A percentile compares a stretch with the other conserved stretches of the same genome.
phyloP scores from a whole-genome alignment of 2,888 invertebrate species.

The Xylophagus ater region DNA sequence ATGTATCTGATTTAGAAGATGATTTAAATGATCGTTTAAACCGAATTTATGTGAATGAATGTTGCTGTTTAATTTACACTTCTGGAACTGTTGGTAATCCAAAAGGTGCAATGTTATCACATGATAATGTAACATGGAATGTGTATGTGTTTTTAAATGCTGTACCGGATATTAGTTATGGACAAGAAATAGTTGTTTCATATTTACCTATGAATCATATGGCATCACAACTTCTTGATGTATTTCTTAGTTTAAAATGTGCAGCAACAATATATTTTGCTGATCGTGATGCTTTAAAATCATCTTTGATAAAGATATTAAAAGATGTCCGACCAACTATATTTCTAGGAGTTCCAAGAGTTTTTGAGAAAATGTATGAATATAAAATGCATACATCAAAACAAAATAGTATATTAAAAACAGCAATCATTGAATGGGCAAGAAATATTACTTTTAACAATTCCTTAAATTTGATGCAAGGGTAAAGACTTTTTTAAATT shows the following conservation, averaged over 20 bases:
- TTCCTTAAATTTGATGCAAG: too few species aligned
- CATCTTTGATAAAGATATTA: conserved; percentile 61
- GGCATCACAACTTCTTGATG: conserved; percentile 69
- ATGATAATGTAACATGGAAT: conserved; percentile 71
- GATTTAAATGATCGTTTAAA: conserved; percentile 52
- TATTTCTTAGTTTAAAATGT: conserved; percentile 50
- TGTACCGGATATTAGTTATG: conserved; percentile 42
- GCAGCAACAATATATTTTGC: conserved; percentile 68
- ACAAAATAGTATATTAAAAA: too few species aligned
- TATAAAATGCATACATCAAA: too few species aligned
- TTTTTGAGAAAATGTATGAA: too few species aligned
- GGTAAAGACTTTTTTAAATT: too few species aligned
- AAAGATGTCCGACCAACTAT: conserved; percentile 65
- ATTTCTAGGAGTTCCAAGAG: too few species aligned
- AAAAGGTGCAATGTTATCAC: conserved; percentile 86
- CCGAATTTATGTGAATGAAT: conserved; percentile 63
- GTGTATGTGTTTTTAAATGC: conserved; percentile 43
- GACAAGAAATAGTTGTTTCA: conserved; percentile 54
- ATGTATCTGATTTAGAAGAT: conserved; percentile 49
- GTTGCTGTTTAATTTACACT: conserved; percentile 74
- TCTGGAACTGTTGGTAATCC: conserved; percentile 81
- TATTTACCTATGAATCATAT: conserved; percentile 84
- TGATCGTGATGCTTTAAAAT: conserved; percentile 77
- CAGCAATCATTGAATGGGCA: too few species aligned
- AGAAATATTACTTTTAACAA: too few species aligned